Conservation (phyloP, 1,140 invertebrate genomes). For the Muscidifurax raptorellus region DNA sequence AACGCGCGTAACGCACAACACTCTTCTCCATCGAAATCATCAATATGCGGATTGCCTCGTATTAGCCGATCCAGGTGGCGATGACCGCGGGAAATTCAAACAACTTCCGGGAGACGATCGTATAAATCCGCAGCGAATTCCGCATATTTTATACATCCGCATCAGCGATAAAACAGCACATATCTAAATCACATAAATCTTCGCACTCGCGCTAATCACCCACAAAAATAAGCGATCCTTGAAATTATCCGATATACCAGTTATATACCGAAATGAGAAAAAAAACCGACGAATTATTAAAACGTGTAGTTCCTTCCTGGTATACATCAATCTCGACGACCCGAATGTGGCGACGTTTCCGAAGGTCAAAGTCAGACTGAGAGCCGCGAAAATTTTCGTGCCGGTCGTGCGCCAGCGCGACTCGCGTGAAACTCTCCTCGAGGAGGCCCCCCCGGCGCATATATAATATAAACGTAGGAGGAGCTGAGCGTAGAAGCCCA, state of each 20-base stretch:
- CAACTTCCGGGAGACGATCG: too few species aligned
- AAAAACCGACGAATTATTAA: neutral
- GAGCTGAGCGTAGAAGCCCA: neutral
- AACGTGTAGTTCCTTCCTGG: neutral
- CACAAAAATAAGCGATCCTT: neutral
- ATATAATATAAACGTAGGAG: slow-evolving; percentile 27
- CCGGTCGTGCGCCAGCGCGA: neutral
- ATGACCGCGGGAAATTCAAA: neutral
- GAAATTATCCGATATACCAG: slow-evolving; percentile 10
- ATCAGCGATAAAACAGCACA: neutral
- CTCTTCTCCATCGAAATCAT: too few species aligned
- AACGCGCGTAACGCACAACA: too few species aligned
- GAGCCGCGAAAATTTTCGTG: slow-evolving; percentile 40
- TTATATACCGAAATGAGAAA: neutral
- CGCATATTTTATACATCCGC: too few species aligned
- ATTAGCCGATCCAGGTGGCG: too few species aligned
- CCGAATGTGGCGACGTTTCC: slow-evolving; percentile 26
- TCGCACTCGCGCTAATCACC: slow-evolving; percentile 23
- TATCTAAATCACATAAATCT: neutral
- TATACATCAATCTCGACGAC: neutral
- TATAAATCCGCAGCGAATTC: too few species aligned
- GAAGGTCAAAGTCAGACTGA: slow-evolving; percentile 47
- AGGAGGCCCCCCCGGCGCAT: neutral
- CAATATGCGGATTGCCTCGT: too few species aligned
- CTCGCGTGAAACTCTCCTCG: slow-evolving; percentile 37